Evolutionary conservation across 2,113 vertebrate species (phyloP), one percentile per base, ranked within the genome.

Genomic region (Oryzias curvinotus): DNA sequence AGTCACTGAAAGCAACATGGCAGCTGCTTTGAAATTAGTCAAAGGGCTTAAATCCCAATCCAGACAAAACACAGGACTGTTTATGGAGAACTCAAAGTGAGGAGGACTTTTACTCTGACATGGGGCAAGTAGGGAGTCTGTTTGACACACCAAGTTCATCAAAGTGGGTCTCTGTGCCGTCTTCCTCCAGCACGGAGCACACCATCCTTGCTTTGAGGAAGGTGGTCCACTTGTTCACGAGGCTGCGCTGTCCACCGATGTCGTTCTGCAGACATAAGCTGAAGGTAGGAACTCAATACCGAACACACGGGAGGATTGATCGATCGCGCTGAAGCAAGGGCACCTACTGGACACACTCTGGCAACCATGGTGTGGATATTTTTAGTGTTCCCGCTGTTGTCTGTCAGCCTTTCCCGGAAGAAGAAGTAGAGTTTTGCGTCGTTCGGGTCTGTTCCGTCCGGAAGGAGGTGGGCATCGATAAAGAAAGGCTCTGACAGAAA

Each of bases 221-320:
- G 0, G 97, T 99, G 25, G 96, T 98, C 97, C 97, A 99, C 58
- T 98, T 98, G 87, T 99, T 99, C 58, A 99, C 97, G 0, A 99
- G 93, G 73, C 97, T 99, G 15, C 97, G 93, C 73, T 97, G 96
- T 15, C 97, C 97, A n/a, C 97, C 97, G 0, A 94, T 94, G 85
- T 99, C 97, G 69, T 93, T 99, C 97, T 93, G 78, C 13, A 42
- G 36, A 67, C 15, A 75, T 5, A 60, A 60, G 50, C 14, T 0
- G 3, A 17, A 47, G 30, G 23, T 58, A 41, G 55, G 4, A 77
- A 72, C 14, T 18, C 2, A 0, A 69, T 62, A 46, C 1, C 36
- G 18, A 19, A 43, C 41, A 58, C 1, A 45, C 1, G 3, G 28
- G 2, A 19, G 7, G 0, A 10, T n/a, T 42, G 57, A 56, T 41